phyloP scores from a whole-genome alignment of 2,888 invertebrate genomes.

The Leucophenga montana region DNA sequence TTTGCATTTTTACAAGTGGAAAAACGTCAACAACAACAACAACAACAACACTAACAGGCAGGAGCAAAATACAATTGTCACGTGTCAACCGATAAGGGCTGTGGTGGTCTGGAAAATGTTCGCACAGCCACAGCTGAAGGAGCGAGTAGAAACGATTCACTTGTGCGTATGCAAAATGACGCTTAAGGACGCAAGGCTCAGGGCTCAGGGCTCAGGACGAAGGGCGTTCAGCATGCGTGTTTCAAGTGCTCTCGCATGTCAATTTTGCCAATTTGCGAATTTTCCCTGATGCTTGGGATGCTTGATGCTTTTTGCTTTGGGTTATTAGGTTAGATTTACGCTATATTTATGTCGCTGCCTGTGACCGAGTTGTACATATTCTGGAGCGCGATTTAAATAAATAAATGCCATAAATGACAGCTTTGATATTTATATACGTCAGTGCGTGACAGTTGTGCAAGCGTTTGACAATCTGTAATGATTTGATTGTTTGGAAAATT shows the following conservation, averaged over 20 bases:
- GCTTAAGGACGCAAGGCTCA: conserved; percentile 31
- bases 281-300: not conserved
- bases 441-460: conserved; percentile 3
- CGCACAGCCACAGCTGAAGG: conserved; percentile 27
- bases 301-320: conserved; percentile 37
- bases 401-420: conserved; percentile 57
- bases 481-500: conserved; percentile 59
- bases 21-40: conserved; percentile 20
- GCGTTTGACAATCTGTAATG: conserved; percentile 43
- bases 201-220: conserved; percentile 25
- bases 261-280: conserved; percentile 11
- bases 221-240: conserved; percentile 27
- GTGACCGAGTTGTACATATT: conserved; percentile 42
- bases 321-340: conserved; percentile 52
- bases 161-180: conserved; percentile 53
- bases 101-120: conserved; percentile 52
- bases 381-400: conserved; percentile 46
- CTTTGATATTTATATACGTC: conserved; percentile 53
- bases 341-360: conserved; percentile 26
- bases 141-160: conserved; percentile 52
- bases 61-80: conserved; percentile 58
- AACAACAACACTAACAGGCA: not conserved
- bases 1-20: conserved; percentile 25
- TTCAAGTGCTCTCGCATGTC: not conserved
- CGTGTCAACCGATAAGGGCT: conserved; percentile 49